phyloP scores from a whole-genome alignment of 2,888 invertebrate species.

The Leptodirus hochenwartii region DNA sequence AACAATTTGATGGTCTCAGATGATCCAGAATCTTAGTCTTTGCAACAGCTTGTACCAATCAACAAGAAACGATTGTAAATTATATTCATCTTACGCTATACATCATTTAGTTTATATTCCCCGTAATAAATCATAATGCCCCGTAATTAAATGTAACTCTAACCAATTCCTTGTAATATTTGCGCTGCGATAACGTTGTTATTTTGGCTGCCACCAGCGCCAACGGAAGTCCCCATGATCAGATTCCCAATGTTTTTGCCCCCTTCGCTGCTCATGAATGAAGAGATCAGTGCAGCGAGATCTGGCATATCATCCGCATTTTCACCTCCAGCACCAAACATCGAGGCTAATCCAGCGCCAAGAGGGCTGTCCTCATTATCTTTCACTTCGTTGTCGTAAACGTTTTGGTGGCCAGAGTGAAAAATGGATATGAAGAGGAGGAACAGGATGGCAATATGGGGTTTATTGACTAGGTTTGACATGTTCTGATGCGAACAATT shows the following conservation, averaged over 20 bases:
- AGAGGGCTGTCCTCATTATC: slow-evolving; percentile 41
- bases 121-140: no score
- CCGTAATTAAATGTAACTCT: no score
- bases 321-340: slow-evolving; percentile 33
- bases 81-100: no score
- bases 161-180: slow-evolving; percentile 28
- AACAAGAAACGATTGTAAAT: no score
- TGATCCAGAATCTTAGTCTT: no score
- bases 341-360: slow-evolving; percentile 47
- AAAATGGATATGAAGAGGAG: no score
- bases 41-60: no score
- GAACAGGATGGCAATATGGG: no score
- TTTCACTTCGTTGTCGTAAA: slow-evolving; percentile 23
- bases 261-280: slow-evolving; percentile 47
- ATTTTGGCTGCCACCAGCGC: slow-evolving; percentile 19
- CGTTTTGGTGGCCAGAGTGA: slow-evolving; percentile 8
- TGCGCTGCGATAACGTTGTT: no score
- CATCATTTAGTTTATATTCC: slow-evolving; percentile 6
- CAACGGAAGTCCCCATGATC: slow-evolving; percentile 17
- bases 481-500: no score
- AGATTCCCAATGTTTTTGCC: slow-evolving; percentile 35
- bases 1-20: no score
- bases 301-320: slow-evolving; percentile 32
- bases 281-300: slow-evolving; percentile 45
- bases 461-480: no score